Evolutionary conservation across 2,113 vertebrate species (phyloP).

Genomic region (Mus spicilegus): DNA sequence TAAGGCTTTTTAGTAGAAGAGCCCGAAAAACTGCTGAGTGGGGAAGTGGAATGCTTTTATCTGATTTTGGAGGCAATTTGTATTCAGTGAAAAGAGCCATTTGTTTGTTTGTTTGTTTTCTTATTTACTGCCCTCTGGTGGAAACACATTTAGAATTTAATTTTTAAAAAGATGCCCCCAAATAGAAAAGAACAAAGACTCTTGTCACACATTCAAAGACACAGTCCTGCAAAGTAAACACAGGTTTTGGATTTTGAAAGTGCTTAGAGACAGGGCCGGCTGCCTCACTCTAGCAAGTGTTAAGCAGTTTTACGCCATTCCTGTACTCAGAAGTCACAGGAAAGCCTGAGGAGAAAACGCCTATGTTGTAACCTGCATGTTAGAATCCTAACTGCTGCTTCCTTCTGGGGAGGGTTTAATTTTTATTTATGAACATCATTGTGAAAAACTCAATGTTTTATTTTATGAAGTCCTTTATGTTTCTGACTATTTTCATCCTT

Average conservation of each 20-base stretch:
- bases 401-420: not conserved
- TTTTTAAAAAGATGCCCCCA: not conserved
- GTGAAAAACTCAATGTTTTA: not conserved
- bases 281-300: slow-evolving; percentile 22
- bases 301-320: slow-evolving; percentile 3
- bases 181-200: not conserved
- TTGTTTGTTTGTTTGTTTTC: slow-evolving; percentile 55
- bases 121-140: slow-evolving; percentile 74
- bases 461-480: slow-evolving; percentile 20
- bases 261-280: not conserved
- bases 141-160: slow-evolving; percentile 62
- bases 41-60: slow-evolving; percentile 57
- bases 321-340: not conserved
- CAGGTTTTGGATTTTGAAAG: not conserved
- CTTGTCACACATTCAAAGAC: not conserved
- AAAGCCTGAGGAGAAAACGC: not conserved
- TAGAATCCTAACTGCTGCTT: not conserved
- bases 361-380: not conserved
- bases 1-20: not conserved
- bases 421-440: not conserved
- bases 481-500: not conserved
- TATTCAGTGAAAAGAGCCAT: slow-evolving; percentile 31
- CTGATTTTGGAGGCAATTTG: slow-evolving; percentile 45
- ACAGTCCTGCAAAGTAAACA: not conserved
- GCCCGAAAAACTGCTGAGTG: not conserved